These are phyloP conservation scores for Holothuria leucospilota DNA, from an alignment of 53 echinoderm and acorn worm genomes.

Conservation along the genomic window DNA sequence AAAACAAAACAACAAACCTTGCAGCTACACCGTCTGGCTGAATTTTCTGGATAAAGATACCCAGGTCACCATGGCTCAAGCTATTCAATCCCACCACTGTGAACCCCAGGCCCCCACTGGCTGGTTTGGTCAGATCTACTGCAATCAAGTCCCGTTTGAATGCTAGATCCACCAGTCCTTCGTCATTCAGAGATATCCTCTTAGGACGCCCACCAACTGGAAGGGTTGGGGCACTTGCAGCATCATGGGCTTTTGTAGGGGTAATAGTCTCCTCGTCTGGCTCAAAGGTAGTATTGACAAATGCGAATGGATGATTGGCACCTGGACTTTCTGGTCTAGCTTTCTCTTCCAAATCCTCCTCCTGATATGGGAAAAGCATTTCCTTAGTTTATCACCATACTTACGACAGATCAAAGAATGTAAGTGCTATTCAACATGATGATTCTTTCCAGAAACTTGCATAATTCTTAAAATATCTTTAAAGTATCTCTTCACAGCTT, in stretches of 20 bases:
- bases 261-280: slow-evolving; percentile 64
- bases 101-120: slow-evolving; percentile 93
- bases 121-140: slow-evolving; percentile 82
- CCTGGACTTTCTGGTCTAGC: slow-evolving; percentile 46
- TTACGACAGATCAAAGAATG: too few species aligned
- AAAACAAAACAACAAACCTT: slow-evolving; percentile 61
- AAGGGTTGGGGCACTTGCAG: slow-evolving; percentile 53
- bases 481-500: too few species aligned
- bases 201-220: not conserved
- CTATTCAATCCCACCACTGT: slow-evolving; percentile 97
- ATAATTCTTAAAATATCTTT: too few species aligned
- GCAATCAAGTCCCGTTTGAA: slow-evolving; percentile 83
- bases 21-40: slow-evolving; percentile 87
- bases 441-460: too few species aligned
- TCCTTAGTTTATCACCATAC: too few species aligned
- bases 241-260: slow-evolving; percentile 51
- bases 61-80: slow-evolving; percentile 90
- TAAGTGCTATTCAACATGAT: too few species aligned
- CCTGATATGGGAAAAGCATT: not conserved
- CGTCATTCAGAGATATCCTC: slow-evolving; percentile 45
- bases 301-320: slow-evolving; percentile 74
- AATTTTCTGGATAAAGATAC: slow-evolving; percentile 98
- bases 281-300: slow-evolving; percentile 81
- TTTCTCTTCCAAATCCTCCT: not conserved
- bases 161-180: slow-evolving; percentile 69